Evolutionary conservation across 2,113 vertebrate species (phyloP), one percentile per base, ranked within the genome.

Genomic region (Heptranchias perlo): DNA sequence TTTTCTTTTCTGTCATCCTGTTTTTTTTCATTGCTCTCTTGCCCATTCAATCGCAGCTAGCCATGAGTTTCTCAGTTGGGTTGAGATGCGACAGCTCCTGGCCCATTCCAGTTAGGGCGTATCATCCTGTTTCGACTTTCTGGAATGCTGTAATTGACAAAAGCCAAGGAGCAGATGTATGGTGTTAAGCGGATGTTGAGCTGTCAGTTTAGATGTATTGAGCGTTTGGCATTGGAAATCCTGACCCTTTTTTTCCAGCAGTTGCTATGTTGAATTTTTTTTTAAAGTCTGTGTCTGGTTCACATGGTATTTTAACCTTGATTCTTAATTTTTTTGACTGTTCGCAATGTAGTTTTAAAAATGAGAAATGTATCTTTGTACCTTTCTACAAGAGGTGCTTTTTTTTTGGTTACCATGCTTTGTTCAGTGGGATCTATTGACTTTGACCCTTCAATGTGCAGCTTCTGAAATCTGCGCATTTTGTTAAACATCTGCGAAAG

Each of bases 321-420:
- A 94, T 92, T 92, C 87, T 67, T 94, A 94, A 64, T 94, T 67
- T 65, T n/a, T 44, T 47, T 69, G 62, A 67, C 65, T 69, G 64
- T 95, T 95, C 69, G 94, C 94, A 67, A 73, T 95, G 94, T 95
- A 95, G 94, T 95, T 73, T 69, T 95, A 69, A 49, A 95, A 95
- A 95, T 95, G 65, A 69, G 64, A 95, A 49, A 44, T 62, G 28
- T 69, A 44, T 67, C 62, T 95, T 49, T 31, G 44, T 69, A 49
- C 47, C 65, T 52, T 95, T 35, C 65, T 73, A 52, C 47, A 52
- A 44, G 44, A 94, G 64, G 64, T 95, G 65, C 64, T 93, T 62
- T 47, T 62, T 47, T 84, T 69, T 95, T 62, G 39, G 94, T 95
- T 69, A 49, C 94, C 23, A 67, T 95, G 65, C 44, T 69, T 95